Base-by-base conservation (phyloP, 2,113 vertebrate species). In the Struthidea cinerea region DNA sequence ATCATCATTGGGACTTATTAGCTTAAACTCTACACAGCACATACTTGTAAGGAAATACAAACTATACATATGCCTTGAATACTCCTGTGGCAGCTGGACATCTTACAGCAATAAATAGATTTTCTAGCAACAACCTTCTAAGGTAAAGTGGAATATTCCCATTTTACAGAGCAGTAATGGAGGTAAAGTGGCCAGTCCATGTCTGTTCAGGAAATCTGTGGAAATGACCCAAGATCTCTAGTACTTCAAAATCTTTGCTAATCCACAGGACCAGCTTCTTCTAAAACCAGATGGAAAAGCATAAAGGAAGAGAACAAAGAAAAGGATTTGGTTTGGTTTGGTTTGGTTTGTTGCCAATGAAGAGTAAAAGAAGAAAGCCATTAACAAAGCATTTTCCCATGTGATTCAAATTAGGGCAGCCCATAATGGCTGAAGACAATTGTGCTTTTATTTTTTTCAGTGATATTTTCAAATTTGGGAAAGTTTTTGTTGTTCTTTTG, bases 381-480 rank as follows among this genome's bases (percentile, higher is more conserved):
- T 74, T 87, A 85, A 79, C 78, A 90, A 90, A 94, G 90, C 57
- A 44, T 60, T 95, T 96, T 94, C 79, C 96, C 60, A 41, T 89
- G 77, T 61, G 81, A 90, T 63, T 96, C 91, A 94, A 88, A 91
- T 96, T 84, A 94, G 47, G 50, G 65, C 63, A 92, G 87, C 78
- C 67, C 67, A 69, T 84, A 94, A 77, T 64, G 87, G 28, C 68
- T 89, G 65, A 82, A 89, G 64, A 50, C 28, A 80, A 56, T 47
- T 96, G 39, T 46, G 85, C 52, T 85, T 95, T 90, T 95, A 50
- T 96, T 95, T 94, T 89, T 93, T 94, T 87, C 83, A 96, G 47
- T 60, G 70, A 93, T 95, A 76, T 57, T 96, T 77, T 94, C 53
- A 87, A 96, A 92, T 89, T 80, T 70, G 76, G 73, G 76, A 28